Conservation (phyloP, 2,888 invertebrate species). For the Rhagonycha fulva region DNA sequence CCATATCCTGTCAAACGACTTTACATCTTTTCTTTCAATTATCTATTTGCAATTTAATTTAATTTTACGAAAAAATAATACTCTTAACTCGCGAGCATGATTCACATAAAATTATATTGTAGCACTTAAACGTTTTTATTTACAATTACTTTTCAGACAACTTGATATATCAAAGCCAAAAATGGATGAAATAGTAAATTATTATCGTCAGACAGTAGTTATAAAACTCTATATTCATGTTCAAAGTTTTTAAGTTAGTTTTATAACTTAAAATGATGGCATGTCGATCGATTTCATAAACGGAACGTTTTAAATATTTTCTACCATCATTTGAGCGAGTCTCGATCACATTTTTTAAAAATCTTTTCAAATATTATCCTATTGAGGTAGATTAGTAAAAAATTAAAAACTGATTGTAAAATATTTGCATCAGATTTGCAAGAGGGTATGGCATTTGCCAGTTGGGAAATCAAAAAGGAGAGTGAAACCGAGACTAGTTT, state of each 20-base stretch:
- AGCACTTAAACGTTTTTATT: neutral
- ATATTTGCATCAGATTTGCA: conserved; percentile 11
- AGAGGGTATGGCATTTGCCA: conserved; percentile 20
- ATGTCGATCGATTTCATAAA: neutral
- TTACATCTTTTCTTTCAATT: conserved; percentile 16
- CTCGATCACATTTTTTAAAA: neutral
- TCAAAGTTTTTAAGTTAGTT: neutral
- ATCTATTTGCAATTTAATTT: conserved; percentile 5
- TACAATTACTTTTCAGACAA: neutral
- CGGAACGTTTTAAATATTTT: neutral
- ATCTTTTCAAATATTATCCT: neutral
- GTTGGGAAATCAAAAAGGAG: conserved; percentile 22
- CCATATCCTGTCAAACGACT: conserved; percentile 22
- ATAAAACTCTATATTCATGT: neutral
- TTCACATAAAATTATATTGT: neutral
- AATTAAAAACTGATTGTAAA: neutral
- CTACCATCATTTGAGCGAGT: neutral
- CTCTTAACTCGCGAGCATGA: neutral
- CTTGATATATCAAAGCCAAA: neutral
- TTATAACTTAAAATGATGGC: neutral
- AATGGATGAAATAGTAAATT: neutral
- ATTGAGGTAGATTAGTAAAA: neutral
- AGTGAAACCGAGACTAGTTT: conserved; percentile 17
- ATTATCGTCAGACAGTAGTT: neutral
- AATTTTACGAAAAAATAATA: neutral